A percentile compares a stretch with the other conserved stretches of the same genome.
These are phyloP conservation scores for Sylvilagus bachmani DNA, from an alignment of 2,113 vertebrate genomes.

Conservation along the genomic window DNA sequence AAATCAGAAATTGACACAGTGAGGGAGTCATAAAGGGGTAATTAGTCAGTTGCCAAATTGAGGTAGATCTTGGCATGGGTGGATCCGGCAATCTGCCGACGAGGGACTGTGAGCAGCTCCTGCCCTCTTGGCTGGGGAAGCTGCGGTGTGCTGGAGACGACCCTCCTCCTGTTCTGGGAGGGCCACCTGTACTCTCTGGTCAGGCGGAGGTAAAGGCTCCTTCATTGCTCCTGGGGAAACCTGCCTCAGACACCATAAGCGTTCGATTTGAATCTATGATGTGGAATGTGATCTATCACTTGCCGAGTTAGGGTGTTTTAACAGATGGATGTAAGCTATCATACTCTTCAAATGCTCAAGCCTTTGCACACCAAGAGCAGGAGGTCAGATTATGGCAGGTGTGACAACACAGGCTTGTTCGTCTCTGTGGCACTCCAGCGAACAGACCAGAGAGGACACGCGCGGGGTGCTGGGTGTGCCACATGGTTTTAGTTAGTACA, in stretches of 20 bases:
- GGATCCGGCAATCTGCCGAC: neutral
- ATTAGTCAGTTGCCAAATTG: neutral
- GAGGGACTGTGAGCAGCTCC: neutral
- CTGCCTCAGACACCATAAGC: neutral
- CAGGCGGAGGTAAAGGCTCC: neutral
- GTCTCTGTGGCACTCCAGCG: neutral
- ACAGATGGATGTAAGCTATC: neutral
- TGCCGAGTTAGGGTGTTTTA: neutral
- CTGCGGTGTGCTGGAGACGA: neutral
- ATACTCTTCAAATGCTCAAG: neutral
- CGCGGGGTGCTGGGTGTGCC: neutral
- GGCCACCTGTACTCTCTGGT: neutral
- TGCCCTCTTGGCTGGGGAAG: neutral
- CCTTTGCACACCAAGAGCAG: neutral
- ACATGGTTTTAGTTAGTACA: neutral
- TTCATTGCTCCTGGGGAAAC: neutral
- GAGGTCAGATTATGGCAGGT: neutral
- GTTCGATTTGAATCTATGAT: neutral
- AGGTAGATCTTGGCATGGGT: neutral
- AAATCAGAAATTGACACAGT: neutral
- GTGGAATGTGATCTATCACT: neutral
- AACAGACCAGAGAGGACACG: neutral
- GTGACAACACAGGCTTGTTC: neutral
- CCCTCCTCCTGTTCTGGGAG: neutral
- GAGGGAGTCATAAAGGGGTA: neutral